Evolutionary conservation across 2,888 invertebrate species (phyloP).

Genomic region (Luffia ferchaultella): DNA sequence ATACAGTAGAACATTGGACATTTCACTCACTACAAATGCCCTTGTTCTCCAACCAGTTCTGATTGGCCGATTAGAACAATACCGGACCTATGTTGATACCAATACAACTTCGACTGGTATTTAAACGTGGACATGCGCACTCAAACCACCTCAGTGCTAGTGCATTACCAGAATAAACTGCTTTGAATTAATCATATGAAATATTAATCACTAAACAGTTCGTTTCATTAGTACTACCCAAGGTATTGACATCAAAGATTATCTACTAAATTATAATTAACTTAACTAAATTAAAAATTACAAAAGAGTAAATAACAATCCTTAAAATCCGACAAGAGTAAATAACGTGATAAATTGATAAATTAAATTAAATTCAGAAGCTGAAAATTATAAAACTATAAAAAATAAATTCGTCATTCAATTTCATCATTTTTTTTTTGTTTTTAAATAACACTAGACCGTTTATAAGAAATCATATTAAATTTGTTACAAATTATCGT

Average conservation of each 20-base stretch:
- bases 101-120: too few species aligned
- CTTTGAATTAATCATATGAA: background rate
- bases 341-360: constrained; percentile 24
- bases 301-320: constrained; percentile 56
- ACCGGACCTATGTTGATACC: too few species aligned
- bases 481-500: too few species aligned
- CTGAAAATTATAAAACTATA: constrained; percentile 6
- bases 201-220: too few species aligned
- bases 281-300: constrained; percentile 28
- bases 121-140: too few species aligned
- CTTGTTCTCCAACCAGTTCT: too few species aligned
- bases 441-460: too few species aligned
- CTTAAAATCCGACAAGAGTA: constrained; percentile 40
- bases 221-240: too few species aligned
- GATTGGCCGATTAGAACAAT: too few species aligned
- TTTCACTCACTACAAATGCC: background rate
- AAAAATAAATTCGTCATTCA: constrained; percentile 6
- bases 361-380: constrained; percentile 1
- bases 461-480: too few species aligned
- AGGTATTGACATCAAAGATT: constrained; percentile 59
- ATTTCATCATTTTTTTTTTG: constrained; percentile 2
- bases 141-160: background rate
- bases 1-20: background rate
- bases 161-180: background rate
- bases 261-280: constrained; percentile 42